A percentile compares a stretch with the other conserved stretches of the same genome.
These are phyloP conservation scores for Todiramphus chloris DNA, from an alignment of 2,113 vertebrate species.

Conservation along the genomic window DNA sequence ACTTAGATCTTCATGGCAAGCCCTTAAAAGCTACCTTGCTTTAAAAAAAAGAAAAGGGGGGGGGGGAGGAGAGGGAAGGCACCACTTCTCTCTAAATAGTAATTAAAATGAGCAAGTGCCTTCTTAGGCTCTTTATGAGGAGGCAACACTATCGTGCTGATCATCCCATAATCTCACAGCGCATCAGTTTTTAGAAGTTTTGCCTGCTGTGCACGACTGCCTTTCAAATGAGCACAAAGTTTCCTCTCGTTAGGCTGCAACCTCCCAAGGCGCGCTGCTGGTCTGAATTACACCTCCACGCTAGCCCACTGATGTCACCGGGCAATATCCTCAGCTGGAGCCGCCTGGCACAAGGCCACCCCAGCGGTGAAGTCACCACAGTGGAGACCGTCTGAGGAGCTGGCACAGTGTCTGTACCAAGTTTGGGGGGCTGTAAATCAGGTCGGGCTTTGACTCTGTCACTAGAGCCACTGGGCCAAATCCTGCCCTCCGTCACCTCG, in stretches of 20 bases:
- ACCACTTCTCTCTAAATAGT: not conserved
- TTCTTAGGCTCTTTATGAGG: not conserved
- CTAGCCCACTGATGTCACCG: not conserved
- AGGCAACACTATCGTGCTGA: not conserved
- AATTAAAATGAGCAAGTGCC: not conserved
- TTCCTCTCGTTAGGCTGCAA: not conserved
- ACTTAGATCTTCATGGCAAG: constrained; percentile 67
- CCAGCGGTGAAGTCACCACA: not conserved
- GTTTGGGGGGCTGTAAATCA: not conserved
- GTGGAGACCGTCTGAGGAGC: not conserved
- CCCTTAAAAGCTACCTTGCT: constrained; percentile 35
- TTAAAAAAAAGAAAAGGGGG: not conserved
- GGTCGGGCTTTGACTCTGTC: not conserved
- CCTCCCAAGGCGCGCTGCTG: not conserved
- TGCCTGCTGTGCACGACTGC: not conserved
- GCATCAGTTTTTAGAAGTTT: not conserved
- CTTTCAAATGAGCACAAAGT: not conserved
- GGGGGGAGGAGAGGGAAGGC: not conserved
- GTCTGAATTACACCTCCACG: not conserved
- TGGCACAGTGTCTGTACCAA: not conserved
- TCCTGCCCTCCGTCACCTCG: not conserved
- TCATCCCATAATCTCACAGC: not conserved
- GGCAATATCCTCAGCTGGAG: not conserved
- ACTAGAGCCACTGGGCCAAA: not conserved
- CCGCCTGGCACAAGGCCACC: not conserved